A percentile compares a stretch with the other conserved stretches of the same genome.
phyloP scores from a whole-genome alignment of 2,888 invertebrate species.

The Cetonia aurata region DNA sequence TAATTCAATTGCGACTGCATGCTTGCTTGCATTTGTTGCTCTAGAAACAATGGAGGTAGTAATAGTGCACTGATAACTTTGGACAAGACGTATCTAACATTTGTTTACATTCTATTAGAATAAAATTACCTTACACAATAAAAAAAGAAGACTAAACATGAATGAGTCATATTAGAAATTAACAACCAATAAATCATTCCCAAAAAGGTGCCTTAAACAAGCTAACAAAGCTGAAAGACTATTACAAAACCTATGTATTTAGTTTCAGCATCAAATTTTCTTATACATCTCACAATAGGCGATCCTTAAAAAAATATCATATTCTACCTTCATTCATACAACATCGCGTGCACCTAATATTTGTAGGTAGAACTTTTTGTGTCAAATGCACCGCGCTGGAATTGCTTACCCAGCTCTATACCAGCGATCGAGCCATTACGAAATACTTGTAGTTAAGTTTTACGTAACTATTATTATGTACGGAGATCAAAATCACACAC shows the following conservation, averaged over 20 bases:
- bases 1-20: conserved; percentile 24
- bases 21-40: conserved; percentile 9
- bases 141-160: neutral
- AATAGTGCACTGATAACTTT: no score
- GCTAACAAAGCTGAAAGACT: neutral
- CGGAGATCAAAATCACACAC: no score
- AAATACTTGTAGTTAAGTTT: no score
- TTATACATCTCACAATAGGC: neutral
- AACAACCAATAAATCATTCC: conserved; percentile 35
- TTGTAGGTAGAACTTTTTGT: neutral
- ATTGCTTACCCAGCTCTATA: no score
- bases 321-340: conserved; percentile 7
- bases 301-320: neutral
- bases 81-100: no score
- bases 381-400: neutral
- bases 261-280: conserved; percentile 9
- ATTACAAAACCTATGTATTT: conserved; percentile 11
- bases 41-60: no score
- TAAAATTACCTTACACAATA: conserved; percentile 9
- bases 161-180: conserved; percentile 28
- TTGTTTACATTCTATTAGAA: neutral
- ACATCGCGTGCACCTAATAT: neutral
- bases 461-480: no score
- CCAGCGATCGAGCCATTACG: no score
- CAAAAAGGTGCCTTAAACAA: conserved; percentile 13